phyloP scores from a whole-genome alignment of 2,888 invertebrate species.

The Agrilus cyanescens region DNA sequence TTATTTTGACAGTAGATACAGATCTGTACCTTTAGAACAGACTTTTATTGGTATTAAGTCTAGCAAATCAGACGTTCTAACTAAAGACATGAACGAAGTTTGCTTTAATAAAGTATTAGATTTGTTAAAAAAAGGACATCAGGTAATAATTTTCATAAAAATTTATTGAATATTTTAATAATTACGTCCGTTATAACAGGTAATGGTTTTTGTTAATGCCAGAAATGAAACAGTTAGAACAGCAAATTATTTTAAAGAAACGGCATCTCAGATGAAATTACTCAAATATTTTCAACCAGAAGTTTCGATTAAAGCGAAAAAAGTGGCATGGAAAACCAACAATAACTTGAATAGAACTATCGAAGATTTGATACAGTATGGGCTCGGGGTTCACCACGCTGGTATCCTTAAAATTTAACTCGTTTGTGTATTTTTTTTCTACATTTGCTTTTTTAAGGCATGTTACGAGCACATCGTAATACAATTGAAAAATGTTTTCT shows the following conservation, averaged over 20 bases:
- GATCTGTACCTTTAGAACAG: constrained; percentile 90
- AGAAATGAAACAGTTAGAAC: constrained; percentile 90
- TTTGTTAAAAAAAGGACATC: constrained; percentile 79
- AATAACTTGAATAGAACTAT: constrained; percentile 57
- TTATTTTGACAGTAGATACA: constrained; percentile 86
- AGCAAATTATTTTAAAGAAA: constrained; percentile 71
- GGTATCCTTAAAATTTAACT: constrained; percentile 42
- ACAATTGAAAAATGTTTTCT: constrained; percentile 80
- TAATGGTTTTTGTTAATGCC: constrained; percentile 98
- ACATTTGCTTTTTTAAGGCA: constrained; percentile 13
- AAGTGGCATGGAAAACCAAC: constrained; percentile 56
- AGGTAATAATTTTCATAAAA: constrained; percentile 38
- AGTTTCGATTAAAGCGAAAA: constrained; percentile 55
- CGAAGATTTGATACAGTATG: constrained; percentile 70
- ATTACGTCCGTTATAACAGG: constrained; percentile 18
- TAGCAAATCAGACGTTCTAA: constrained; percentile 30
- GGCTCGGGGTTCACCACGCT: constrained; percentile 94
- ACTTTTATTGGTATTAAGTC: constrained; percentile 55
- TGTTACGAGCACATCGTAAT: constrained; percentile 20
- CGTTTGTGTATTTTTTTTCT: not conserved
- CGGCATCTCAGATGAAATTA: constrained; percentile 65
- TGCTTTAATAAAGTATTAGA: constrained; percentile 87
- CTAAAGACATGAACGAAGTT: constrained; percentile 75
- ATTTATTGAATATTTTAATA: not conserved
- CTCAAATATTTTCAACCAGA: constrained; percentile 57